Conservation (phyloP, 1,140 invertebrate genomes). For the Cydia fagiglandana region DNA sequence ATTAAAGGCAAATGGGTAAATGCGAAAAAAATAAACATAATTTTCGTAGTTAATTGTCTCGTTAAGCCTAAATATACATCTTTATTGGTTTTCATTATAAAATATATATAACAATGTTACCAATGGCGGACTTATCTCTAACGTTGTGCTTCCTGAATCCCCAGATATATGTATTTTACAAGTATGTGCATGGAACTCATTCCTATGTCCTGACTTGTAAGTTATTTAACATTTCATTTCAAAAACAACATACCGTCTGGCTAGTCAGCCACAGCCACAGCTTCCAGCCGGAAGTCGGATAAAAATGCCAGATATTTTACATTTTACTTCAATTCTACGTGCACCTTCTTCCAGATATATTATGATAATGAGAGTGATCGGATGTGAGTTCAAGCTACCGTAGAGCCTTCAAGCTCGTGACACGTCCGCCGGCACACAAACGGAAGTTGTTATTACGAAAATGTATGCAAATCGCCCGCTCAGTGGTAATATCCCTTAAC, state of each 20-base stretch:
- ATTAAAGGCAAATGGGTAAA: neutral
- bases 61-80: neutral
- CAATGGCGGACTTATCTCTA: too few relatives aligned
- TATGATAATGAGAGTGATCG: conserved; percentile 41
- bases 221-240: too few relatives aligned
- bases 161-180: too few relatives aligned
- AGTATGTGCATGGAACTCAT: too few relatives aligned
- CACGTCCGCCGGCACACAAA: conserved; percentile 56
- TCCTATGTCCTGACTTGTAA: too few relatives aligned
- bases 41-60: neutral
- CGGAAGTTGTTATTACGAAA: conserved; percentile 74
- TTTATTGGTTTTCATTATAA: neutral
- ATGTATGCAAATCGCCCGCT: conserved; percentile 70
- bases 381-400: conserved; percentile 37
- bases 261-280: too few relatives aligned
- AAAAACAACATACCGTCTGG: too few relatives aligned
- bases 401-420: conserved; percentile 46
- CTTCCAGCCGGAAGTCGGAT: too few relatives aligned
- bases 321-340: neutral
- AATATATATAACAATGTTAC: neutral
- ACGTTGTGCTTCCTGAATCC: too few relatives aligned
- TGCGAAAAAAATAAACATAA: neutral
- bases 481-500: conserved; percentile 56
- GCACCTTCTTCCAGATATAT: neutral
- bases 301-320: too few relatives aligned